Base-by-base conservation (phyloP, 1,140 invertebrate species). In the Melanaphis sacchari region DNA sequence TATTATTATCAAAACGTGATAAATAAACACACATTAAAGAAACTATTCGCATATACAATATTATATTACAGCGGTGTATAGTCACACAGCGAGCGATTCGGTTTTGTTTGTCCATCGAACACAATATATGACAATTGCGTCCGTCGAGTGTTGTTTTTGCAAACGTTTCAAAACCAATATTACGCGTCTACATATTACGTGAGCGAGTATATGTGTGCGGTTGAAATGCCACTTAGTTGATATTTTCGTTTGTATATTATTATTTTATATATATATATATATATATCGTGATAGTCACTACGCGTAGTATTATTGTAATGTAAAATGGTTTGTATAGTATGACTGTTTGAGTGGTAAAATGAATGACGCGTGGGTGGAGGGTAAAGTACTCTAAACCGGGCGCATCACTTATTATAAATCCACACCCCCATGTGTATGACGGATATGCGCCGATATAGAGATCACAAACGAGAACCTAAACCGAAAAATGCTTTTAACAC, bases 141-240 rank as follows among this genome's bases (percentile, higher is more conserved):
- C 76, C 18, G 76, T 82, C 76, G 21, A 82, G 76, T 82, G 76
- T 82, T 82, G 36, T 82, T 82, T 82, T 82, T 82, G 76, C 76
- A 22, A 38, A 82, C 76, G 76, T 82, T 36, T 36, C 76, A 82
- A 82, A 82, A 82, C 76, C 36, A 82, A 82, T 82, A 82, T 24
- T 82, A 18, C 15, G 4, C 11, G 59, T n/a, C 26, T 36, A 36
- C n/a, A 81, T 4, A 38, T 81, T 38, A 7, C 24, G 9, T 36
- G 46, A 49, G 2, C 2, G 46, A 49, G 52, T n/a, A 8, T 66
- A 11, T n/a, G 59, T 66, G 31, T 76, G n/a, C 15, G 59, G 31
- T 2, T 8, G 36, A 82, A 82, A 82, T 21, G 36, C 8, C 76
- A 38, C 76, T n/a, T 81, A 2, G 31, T 66, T 15, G 31, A 66